phyloP scores from a whole-genome alignment of 2,113 vertebrate species.

The Oxygymnocypris stewartii region DNA sequence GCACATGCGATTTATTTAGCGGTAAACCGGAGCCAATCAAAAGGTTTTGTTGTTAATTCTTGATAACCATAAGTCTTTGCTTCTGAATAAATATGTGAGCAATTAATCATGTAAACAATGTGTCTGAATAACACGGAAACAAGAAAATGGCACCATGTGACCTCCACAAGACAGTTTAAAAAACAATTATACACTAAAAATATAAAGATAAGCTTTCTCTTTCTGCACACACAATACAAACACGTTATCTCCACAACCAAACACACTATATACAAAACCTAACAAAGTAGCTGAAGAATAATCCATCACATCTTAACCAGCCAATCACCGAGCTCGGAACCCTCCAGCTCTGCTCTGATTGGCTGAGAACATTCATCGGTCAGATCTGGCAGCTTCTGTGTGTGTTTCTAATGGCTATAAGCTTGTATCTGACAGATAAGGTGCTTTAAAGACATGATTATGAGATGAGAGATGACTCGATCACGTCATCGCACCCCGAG shows the following conservation, averaged over 20 bases:
- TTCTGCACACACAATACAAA: not conserved
- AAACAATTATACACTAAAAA: not conserved
- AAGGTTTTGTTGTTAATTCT: not conserved
- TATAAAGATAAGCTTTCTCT: not conserved
- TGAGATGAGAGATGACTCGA: not conserved
- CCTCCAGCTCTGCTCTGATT: not conserved
- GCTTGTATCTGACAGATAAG: not conserved
- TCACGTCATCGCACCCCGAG: constrained; percentile 64
- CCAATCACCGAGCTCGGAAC: not conserved
- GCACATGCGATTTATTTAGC: not conserved
- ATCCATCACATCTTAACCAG: not conserved
- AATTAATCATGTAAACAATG: not conserved
- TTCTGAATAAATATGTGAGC: not conserved
- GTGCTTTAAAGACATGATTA: not conserved
- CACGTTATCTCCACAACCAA: not conserved
- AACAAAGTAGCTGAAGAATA: not conserved
- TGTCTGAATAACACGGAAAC: not conserved
- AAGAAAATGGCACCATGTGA: not conserved
- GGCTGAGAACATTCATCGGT: constrained; percentile 2
- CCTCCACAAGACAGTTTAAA: not conserved
- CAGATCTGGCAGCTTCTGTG: not conserved
- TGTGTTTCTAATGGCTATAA: not conserved
- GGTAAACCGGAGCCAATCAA: not conserved
- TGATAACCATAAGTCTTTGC: not conserved
- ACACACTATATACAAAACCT: not conserved